Conservation (phyloP, 2,797 vertebrate genomes). For the Masticophis lateralis region DNA sequence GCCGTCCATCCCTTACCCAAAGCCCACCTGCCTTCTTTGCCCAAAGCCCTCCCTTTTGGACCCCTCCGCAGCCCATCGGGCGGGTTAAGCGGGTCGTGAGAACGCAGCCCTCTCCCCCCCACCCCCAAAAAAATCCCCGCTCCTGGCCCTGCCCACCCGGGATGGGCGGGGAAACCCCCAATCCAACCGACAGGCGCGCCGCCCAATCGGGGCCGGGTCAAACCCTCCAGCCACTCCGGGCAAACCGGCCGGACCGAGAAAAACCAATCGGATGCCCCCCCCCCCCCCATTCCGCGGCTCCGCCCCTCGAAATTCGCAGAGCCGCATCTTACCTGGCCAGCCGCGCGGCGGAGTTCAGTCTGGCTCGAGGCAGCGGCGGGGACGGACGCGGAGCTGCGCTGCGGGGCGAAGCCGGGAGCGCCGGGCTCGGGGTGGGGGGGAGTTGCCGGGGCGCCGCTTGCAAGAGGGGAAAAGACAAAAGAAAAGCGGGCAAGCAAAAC, state of each 20-base stretch:
- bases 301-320: accelerated
- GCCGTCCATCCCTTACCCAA: background rate
- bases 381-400: background rate
- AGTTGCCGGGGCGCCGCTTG: too few relatives aligned
- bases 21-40: background rate
- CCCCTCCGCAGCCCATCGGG: background rate
- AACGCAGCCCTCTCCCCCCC: background rate
- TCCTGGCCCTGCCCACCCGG: accelerated
- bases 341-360: background rate
- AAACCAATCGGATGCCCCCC: too few relatives aligned
- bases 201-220: background rate
- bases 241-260: background rate
- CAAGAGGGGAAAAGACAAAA: too few relatives aligned
- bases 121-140: too few relatives aligned
- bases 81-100: background rate
- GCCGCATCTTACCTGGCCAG: background rate
- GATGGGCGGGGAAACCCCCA: background rate
- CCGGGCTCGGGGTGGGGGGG: too few relatives aligned
- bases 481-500: background rate
- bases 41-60: too few relatives aligned
- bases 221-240: background rate
- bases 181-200: background rate
- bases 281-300: too few relatives aligned
- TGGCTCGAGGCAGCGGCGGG: background rate
- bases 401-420: background rate